Percentiles rank a stretch among this genome's conserved stretches.
These are phyloP conservation scores for Andrena haemorrhoa DNA, from an alignment of 2,888 invertebrate genomes.

Conservation along the genomic window DNA sequence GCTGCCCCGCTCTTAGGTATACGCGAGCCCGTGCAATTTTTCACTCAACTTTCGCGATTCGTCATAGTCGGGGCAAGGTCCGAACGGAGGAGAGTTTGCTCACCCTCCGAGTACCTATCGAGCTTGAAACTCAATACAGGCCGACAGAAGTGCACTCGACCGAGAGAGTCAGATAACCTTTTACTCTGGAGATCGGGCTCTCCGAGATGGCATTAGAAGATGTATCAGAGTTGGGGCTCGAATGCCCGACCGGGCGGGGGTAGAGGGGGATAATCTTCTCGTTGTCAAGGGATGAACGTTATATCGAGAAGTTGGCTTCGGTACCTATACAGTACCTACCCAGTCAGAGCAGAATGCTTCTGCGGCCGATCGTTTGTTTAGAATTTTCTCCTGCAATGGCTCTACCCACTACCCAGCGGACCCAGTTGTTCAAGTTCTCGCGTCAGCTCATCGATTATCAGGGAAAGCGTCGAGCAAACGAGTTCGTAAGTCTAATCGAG, in stretches of 20 bases:
- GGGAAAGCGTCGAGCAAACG: slow-evolving; percentile 15
- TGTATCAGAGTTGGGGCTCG: slow-evolving; percentile 27
- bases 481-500: slow-evolving; percentile 68
- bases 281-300: slow-evolving; percentile 12
- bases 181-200: slow-evolving; percentile 65
- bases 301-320: background rate
- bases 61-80: slow-evolving; percentile 64
- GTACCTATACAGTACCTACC: too few relatives aligned
- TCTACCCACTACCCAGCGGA: too few relatives aligned
- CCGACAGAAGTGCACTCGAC: slow-evolving; percentile 72
- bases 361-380: background rate
- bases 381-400: background rate
- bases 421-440: slow-evolving; percentile 5
- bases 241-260: slow-evolving; percentile 12
- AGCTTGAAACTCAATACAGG: slow-evolving; percentile 67
- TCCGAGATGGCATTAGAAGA: slow-evolving; percentile 46
- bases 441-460: slow-evolving; percentile 55
- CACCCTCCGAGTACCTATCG: slow-evolving; percentile 31
- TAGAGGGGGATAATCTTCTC: background rate
- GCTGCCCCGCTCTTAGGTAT: slow-evolving; percentile 36
- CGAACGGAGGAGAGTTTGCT: slow-evolving; percentile 26
- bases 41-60: slow-evolving; percentile 74
- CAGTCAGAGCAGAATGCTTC: too few relatives aligned
- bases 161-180: slow-evolving; percentile 77
- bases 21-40: slow-evolving; percentile 67